A percentile compares a stretch with the other conserved stretches of the same genome.
Conservation (phyloP, 2,888 invertebrate species). For the Himalopsyche tibetana region DNA sequence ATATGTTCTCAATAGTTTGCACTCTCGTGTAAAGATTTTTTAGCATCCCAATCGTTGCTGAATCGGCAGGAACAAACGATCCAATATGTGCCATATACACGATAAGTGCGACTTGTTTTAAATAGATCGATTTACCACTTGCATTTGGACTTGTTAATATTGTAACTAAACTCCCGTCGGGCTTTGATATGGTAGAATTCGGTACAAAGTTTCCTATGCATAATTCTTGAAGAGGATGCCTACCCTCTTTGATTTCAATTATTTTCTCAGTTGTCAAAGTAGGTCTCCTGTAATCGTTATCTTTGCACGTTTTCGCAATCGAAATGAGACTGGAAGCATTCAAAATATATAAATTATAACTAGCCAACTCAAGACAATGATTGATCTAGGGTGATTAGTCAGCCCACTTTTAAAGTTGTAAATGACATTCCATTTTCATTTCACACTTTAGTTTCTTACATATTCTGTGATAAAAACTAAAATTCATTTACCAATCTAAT, state of each 20-base stretch:
- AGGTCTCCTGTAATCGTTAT: slow-evolving; percentile 82
- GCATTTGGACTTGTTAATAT: slow-evolving; percentile 94
- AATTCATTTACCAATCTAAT: slow-evolving; percentile 80
- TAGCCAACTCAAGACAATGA: too few relatives aligned
- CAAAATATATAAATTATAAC: background rate
- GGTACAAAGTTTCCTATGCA: slow-evolving; percentile 83
- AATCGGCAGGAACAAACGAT: slow-evolving; percentile 89
- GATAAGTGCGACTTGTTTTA: slow-evolving; percentile 89
- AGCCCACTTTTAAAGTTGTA: background rate
- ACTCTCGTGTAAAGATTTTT: slow-evolving; percentile 87
- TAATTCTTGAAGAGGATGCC: slow-evolving; percentile 87
- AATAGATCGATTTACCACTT: slow-evolving; percentile 93
- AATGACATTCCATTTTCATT: background rate
- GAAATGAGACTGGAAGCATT: slow-evolving; percentile 78
- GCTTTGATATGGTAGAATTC: slow-evolving; percentile 82
- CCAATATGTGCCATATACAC: slow-evolving; percentile 93
- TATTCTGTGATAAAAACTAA: slow-evolving; percentile 6
- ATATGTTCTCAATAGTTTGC: slow-evolving; percentile 86
- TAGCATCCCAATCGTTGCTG: slow-evolving; percentile 83
- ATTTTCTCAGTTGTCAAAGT: slow-evolving; percentile 76
- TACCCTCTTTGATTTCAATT: slow-evolving; percentile 81
- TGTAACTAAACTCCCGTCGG: slow-evolving; percentile 79
- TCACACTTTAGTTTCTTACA: background rate
- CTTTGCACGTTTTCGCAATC: slow-evolving; percentile 80
- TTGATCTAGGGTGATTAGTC: too few relatives aligned